A percentile compares a stretch with the other conserved stretches of the same genome.
Evolutionary conservation across 2,888 invertebrate species (phyloP).

Genomic region (Aplocera efformata): DNA sequence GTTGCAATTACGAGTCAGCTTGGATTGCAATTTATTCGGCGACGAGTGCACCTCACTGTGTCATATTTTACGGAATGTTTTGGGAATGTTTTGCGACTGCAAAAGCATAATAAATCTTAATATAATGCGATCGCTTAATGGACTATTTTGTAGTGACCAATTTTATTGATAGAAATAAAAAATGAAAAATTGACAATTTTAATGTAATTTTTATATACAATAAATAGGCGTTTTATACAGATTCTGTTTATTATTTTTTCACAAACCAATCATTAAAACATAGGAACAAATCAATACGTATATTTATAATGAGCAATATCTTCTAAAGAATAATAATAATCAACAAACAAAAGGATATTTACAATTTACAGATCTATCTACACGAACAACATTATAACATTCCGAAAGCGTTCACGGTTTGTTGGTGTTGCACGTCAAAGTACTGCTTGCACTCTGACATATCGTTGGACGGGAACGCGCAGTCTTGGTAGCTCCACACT

Average conservation of each 20-base stretch:
- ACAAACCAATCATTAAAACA: slow-evolving; percentile 43
- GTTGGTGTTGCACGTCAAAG: slow-evolving; percentile 58
- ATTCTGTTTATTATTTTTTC: slow-evolving; percentile 54
- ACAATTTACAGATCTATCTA: slow-evolving; percentile 40
- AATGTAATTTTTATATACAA: slow-evolving; percentile 81
- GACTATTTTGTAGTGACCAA: slow-evolving; percentile 80
- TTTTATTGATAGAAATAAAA: slow-evolving; percentile 72
- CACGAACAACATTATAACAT: slow-evolving; percentile 56
- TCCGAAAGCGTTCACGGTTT: slow-evolving; percentile 57
- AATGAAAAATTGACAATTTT: slow-evolving; percentile 79
- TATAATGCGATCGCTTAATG: slow-evolving; percentile 73
- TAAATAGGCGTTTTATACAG: slow-evolving; percentile 80
- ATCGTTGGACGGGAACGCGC: slow-evolving; percentile 55
- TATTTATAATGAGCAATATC: slow-evolving; percentile 31
- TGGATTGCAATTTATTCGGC: slow-evolving; percentile 35
- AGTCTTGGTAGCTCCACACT: slow-evolving; percentile 63
- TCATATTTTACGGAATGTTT: slow-evolving; percentile 34
- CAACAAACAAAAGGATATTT: slow-evolving; percentile 40
- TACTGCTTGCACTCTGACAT: slow-evolving; percentile 59
- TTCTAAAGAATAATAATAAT: slow-evolving; percentile 33
- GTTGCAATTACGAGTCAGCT: slow-evolving; percentile 35
- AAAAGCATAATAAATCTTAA: slow-evolving; percentile 67
- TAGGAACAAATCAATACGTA: slow-evolving; percentile 46
- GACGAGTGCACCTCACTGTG: slow-evolving; percentile 39
- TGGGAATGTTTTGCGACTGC: slow-evolving; percentile 57